A percentile compares a stretch with the other conserved stretches of the same genome.
These are phyloP conservation scores for Thaumetopoea pityocampa DNA, from an alignment of 1,140 invertebrate species.

Conservation along the genomic window DNA sequence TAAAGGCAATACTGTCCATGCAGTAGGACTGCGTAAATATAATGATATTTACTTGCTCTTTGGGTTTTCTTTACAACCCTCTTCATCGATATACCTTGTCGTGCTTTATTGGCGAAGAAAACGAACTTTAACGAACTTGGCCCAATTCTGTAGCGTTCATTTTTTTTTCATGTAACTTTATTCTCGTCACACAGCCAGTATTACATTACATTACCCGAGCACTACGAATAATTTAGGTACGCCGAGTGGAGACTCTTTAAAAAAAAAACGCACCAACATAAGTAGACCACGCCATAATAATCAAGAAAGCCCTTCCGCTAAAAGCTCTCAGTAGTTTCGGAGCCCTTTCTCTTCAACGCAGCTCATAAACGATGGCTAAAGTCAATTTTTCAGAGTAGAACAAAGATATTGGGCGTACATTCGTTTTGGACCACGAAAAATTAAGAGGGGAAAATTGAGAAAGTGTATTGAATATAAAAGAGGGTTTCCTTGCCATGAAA, in stretches of 20 bases:
- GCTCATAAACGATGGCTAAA: constrained; percentile 33
- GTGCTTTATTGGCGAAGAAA: background rate
- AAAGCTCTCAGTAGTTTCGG: constrained; percentile 40
- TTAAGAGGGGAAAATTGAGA: background rate
- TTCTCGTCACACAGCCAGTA: background rate
- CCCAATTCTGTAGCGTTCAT: background rate
- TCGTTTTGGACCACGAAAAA: constrained; percentile 1
- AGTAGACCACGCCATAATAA: constrained; percentile 34
- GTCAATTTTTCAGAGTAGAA: constrained; percentile 36
- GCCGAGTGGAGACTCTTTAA: constrained; percentile 5
- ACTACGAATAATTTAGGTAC: constrained; percentile 13
- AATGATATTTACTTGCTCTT: too few relatives aligned
- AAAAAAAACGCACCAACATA: constrained; percentile 30
- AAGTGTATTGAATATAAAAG: constrained; percentile 11
- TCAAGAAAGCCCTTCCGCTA: constrained; percentile 33
- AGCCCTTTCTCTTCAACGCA: constrained; percentile 27
- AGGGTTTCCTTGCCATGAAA: too few relatives aligned
- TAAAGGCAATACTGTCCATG: too few relatives aligned
- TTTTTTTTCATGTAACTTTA: background rate
- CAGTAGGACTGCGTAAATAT: too few relatives aligned
- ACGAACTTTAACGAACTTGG: background rate
- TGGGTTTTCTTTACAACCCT: too few relatives aligned
- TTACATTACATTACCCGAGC: background rate
- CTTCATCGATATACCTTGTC: background rate
- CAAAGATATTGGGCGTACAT: constrained; percentile 9